Conservation (phyloP, 2,888 invertebrate species). For the Drosophila gaucha region DNA sequence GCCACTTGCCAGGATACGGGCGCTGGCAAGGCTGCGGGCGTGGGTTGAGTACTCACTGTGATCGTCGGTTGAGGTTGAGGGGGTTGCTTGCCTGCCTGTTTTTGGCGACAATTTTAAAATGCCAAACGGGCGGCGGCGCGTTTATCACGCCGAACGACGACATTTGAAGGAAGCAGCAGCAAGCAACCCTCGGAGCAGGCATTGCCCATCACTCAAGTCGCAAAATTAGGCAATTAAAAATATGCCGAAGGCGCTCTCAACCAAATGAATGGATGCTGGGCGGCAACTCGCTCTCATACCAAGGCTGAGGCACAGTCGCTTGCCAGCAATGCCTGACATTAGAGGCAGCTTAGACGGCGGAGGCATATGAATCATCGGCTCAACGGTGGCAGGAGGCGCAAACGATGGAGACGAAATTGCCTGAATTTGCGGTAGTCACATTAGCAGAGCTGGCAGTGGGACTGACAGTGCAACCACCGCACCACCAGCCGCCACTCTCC, state of each 20-base stretch:
- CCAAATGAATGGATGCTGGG: conserved; percentile 64
- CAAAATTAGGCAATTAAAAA: conserved; percentile 85
- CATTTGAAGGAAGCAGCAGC: conserved; percentile 54
- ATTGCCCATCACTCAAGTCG: conserved; percentile 82
- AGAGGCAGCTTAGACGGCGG: conserved; percentile 55
- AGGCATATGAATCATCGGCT: conserved; percentile 77
- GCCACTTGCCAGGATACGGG: conserved; percentile 65
- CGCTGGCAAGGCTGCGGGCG: conserved; percentile 1
- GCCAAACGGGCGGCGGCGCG: conserved; percentile 75
- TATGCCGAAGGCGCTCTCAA: conserved; percentile 82
- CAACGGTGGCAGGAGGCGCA: conserved; percentile 40
- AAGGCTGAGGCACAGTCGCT: conserved; percentile 19
- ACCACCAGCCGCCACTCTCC: background rate
- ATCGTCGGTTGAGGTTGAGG: conserved; percentile 19
- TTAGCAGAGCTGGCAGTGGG: conserved; percentile 35
- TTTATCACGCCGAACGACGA: conserved; percentile 80
- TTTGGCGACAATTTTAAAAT: conserved; percentile 82
- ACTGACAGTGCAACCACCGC: background rate
- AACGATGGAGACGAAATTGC: conserved; percentile 53
- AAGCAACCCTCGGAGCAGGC: conserved; percentile 62
- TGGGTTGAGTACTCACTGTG: conserved; percentile 9
- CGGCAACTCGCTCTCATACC: conserved; percentile 10
- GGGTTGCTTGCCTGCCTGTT: conserved; percentile 41
- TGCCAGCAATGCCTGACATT: conserved; percentile 44
- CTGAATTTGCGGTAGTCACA: conserved; percentile 58